Percentiles rank a stretch among this genome's conserved stretches.
These are phyloP conservation scores for Sphenopsis melanotis DNA, from an alignment of 2,797 vertebrate species.

Conservation along the genomic window DNA sequence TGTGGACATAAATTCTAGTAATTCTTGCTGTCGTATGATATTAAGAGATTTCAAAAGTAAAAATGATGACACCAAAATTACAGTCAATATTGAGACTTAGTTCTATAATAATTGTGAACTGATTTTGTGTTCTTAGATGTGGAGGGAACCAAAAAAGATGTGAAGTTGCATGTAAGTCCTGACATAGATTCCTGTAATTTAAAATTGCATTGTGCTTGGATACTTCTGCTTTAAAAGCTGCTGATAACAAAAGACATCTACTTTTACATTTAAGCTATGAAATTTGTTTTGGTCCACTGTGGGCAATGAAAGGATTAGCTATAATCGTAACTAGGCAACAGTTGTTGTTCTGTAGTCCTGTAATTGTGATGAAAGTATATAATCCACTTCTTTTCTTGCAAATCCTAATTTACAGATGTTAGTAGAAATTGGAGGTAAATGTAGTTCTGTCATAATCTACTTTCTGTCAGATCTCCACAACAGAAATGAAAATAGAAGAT, in stretches of 20 bases:
- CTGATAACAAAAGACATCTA: neutral
- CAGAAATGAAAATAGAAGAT: conserved; percentile 59
- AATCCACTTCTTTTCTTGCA: conserved; percentile 55
- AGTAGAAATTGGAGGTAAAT: conserved; percentile 13
- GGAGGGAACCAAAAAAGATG: neutral
- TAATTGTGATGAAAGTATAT: conserved; percentile 61
- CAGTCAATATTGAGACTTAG: neutral
- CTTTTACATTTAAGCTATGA: neutral
- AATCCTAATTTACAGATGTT: conserved; percentile 68
- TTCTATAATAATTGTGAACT: neutral
- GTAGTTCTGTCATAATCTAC: conserved; percentile 42
- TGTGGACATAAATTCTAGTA: neutral
- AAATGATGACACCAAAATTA: neutral
- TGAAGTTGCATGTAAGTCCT: neutral
- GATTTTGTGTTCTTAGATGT: neutral
- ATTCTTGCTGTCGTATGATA: neutral
- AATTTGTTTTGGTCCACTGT: neutral
- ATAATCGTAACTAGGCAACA: conserved; percentile 39
- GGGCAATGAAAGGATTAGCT: conserved; percentile 44
- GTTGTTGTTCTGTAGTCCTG: conserved; percentile 30
- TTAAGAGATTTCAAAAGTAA: neutral
- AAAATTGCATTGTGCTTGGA: neutral
- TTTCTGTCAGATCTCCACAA: conserved; percentile 38
- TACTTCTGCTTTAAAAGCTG: neutral
- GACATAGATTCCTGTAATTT: neutral